Percentiles rank a stretch among this genome's conserved stretches.
phyloP scores from a whole-genome alignment of 2,113 vertebrate genomes.

The Oncorhynchus clarkii region DNA sequence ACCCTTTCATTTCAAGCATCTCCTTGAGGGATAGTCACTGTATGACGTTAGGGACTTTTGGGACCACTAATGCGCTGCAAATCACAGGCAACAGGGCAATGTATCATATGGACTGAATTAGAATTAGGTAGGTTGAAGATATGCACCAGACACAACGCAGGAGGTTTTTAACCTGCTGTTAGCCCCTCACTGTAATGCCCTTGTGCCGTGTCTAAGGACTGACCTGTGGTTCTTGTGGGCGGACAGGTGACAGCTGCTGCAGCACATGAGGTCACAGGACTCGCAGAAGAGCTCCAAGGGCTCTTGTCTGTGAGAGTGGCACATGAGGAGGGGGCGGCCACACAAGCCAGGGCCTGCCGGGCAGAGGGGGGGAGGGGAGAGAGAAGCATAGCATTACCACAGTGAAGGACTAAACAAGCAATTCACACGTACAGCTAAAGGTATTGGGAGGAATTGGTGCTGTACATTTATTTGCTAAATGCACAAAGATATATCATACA shows the following conservation, averaged over 20 bases:
- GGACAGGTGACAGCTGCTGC: conserved; percentile 81
- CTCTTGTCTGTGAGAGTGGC: conserved; percentile 77
- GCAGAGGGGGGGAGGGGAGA: conserved; percentile 2
- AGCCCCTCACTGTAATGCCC: conserved; percentile 16
- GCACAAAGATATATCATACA: not conserved
- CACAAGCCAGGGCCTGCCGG: conserved; percentile 64
- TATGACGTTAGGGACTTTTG: conserved; percentile 65
- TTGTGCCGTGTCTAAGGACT: conserved; percentile 45
- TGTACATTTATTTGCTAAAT: too few species aligned
- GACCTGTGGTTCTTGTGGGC: conserved; percentile 80
- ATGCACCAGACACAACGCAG: conserved; percentile 65
- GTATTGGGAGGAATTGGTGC: not conserved
- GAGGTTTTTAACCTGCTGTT: conserved; percentile 55
- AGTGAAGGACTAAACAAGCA: conserved; percentile 14
- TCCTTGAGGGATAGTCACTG: conserved; percentile 26
- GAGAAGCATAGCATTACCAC: conserved; percentile 24
- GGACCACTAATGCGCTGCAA: conserved; percentile 49
- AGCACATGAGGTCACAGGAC: conserved; percentile 80
- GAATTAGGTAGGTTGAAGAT: conserved; percentile 53
- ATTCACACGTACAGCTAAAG: conserved; percentile 24
- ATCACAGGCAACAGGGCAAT: conserved; percentile 66
- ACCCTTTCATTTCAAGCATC: conserved; percentile 42
- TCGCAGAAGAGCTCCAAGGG: conserved; percentile 80
- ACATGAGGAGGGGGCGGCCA: conserved; percentile 69
- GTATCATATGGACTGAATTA: conserved; percentile 57